phyloP scores from a whole-genome alignment of 2,888 invertebrate genomes.

The Agrotis puta region DNA sequence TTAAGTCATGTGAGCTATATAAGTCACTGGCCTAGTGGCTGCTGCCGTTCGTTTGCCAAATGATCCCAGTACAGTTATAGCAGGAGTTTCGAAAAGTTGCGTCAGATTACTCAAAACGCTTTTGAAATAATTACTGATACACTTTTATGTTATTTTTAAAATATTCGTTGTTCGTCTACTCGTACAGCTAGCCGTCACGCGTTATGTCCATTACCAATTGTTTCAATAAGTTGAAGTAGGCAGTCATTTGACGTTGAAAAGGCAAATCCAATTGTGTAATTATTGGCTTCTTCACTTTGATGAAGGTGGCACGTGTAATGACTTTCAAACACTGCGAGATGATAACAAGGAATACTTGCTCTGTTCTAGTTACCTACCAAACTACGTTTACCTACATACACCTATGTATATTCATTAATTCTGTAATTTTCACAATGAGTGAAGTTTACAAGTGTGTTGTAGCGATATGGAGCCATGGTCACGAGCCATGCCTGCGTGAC shows the following conservation, averaged over 20 bases:
- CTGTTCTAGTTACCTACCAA: not conserved
- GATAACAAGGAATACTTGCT: constrained; percentile 22
- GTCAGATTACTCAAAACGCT: not conserved
- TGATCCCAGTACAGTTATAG: constrained; percentile 7
- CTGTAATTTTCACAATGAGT: constrained; percentile 57
- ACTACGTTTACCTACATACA: not conserved
- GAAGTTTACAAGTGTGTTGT: constrained; percentile 41
- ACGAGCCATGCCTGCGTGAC: constrained; percentile 73
- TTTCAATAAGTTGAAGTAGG: constrained; percentile 7
- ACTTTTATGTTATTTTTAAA: not conserved
- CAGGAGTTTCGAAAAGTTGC: constrained; percentile 2
- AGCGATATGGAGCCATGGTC: constrained; percentile 67
- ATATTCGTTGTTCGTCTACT: not conserved
- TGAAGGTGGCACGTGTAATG: constrained; percentile 23
- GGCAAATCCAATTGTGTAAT: constrained; percentile 24
- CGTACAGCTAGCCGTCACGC: not conserved
- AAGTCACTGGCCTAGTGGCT: constrained; percentile 37
- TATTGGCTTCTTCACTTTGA: constrained; percentile 21
- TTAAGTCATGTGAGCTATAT: constrained; percentile 32
- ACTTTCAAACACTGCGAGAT: constrained; percentile 20
- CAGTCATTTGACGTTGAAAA: constrained; percentile 21
- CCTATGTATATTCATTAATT: constrained; percentile 1
- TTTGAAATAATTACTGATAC: not conserved
- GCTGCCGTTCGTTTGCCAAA: constrained; percentile 10
- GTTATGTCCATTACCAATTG: not conserved